Evolutionary conservation across 2,113 vertebrate species (phyloP), one percentile per base, ranked within the genome.

Genomic region (Perca schrenkii): DNA sequence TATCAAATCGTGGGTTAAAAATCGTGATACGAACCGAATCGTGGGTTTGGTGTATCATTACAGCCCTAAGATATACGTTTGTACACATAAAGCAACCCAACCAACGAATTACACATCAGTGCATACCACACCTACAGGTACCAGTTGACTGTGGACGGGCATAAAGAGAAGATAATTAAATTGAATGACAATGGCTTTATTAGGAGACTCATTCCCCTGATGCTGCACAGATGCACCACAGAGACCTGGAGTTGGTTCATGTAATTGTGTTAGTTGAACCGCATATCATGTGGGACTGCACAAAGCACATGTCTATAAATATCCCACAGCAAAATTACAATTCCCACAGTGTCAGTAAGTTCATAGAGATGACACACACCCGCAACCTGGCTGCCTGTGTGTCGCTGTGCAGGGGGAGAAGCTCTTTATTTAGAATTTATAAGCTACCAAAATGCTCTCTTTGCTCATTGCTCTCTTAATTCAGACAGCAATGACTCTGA

Each of bases 241-340:
- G 66, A 82, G 70, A 66, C 66, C 69, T 22, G 31, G 13, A 75
- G 65, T 4, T 28, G 21, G 13, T 71, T 71, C 49, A 50, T 80
- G 63, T 74, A 75, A 86, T 74, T 75, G 79, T 77, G 69, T 79
- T 67, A 77, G 49, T 14, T 4, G 61, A 62, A 58, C 12, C 46
- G 22, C 36, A 69, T 25, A 10, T 76, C 61, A 63, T 43, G 61
- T 47, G 57, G 28, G 28, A 28, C 28, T 28, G 28, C 28, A 28
- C 28, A 67, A 56, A 65, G 74, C 34, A 66, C 11, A 3, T 4
- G 47, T 47, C 76, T 85, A 78, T 81, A 86, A 88, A 84, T 85
- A 83, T 61, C 84, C 62, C 19, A 19, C 66, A 2, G 62, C 34
- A 36, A 28, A 2, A 79, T 73, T 70, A 74, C 84, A 79, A 28